phyloP scores from a whole-genome alignment of 1,140 invertebrate genomes.

The Ceratina japonica region DNA sequence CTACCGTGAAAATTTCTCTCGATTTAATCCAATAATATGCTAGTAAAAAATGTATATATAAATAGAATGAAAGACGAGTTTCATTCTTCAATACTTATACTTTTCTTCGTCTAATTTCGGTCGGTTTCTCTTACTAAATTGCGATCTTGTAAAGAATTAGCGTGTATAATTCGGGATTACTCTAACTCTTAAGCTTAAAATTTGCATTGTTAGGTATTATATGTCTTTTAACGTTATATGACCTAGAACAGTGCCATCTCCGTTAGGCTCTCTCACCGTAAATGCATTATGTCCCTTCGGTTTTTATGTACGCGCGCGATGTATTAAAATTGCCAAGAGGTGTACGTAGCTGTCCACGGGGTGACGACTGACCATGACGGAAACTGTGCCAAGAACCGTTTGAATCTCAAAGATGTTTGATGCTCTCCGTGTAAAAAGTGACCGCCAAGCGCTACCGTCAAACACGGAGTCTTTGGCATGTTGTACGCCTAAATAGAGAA shows the following conservation, averaged over 20 bases:
- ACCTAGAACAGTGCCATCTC: constrained; percentile 32
- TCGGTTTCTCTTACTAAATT: constrained; percentile 16
- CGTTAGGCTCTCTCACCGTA: constrained; percentile 29
- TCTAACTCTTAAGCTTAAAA: constrained; percentile 53
- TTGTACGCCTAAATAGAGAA: constrained; percentile 63
- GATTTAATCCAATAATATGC: constrained; percentile 45
- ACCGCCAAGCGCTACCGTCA: constrained; percentile 82
- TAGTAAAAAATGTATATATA: constrained; percentile 61
- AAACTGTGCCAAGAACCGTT: constrained; percentile 80
- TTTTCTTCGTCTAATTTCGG: constrained; percentile 7
- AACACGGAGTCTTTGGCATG: constrained; percentile 70
- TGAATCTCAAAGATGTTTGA: constrained; percentile 80
- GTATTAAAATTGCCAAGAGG: constrained; percentile 80
- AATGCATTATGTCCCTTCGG: neutral
- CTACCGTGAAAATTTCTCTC: constrained; percentile 44
- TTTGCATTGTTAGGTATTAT: constrained; percentile 37
- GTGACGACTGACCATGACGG: constrained; percentile 82
- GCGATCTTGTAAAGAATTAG: constrained; percentile 23
- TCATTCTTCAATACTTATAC: constrained; percentile 14
- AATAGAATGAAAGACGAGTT: constrained; percentile 45
- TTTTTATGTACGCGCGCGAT: neutral
- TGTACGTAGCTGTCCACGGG: constrained; percentile 82
- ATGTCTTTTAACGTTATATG: constrained; percentile 22
- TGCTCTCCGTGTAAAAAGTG: constrained; percentile 83
- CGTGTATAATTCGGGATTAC: constrained; percentile 10